Base-by-base conservation (phyloP, 2,797 vertebrate genomes). In the Sebastes trivittatus region DNA sequence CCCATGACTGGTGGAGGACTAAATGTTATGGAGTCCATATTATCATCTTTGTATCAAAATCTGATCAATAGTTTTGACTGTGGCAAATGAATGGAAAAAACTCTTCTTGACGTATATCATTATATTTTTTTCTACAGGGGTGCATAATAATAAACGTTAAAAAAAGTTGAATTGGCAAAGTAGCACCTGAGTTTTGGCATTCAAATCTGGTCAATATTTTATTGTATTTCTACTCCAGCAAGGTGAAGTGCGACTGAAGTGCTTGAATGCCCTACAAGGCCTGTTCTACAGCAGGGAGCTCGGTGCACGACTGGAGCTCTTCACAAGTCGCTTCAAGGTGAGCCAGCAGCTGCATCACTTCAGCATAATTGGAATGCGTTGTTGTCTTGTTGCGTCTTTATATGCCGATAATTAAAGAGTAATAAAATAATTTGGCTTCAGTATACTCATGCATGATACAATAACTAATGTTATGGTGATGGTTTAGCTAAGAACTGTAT, bases 311-410 rank as follows among this genome's bases (percentile, higher is more conserved):
- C 96, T 99, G 90, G 98, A 99, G 89, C 97, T 99, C 85, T 99
- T 99, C 94, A 99, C 97, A 78, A 99, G 98, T 95, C 97, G 98
- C 69, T 99, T 99, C 92, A 99, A 99, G 97, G 98, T 98, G 72
- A 90, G 87, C 46, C 63, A 55, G 63, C 73, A 56, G 34, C 54
- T 38, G 14, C 49, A 23, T 9, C 20, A 27, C 62, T 5, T 27
- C 7, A 38, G 18, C 23, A 58, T 54, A 20, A 23, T 27, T 52
- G 7, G 62, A 81, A 58, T 67, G n/a, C 42, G 3, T 36, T 52
- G 6, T 46, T 1, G 1, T 42, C 18, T 65, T 62, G 11, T 36
- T 52, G 8, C 0, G 1, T 42, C 18, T 65, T 56, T 38, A 29
- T 34, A 36, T 58, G 32, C 11, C 6, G 5, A 32, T 68, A 61